Conservation (phyloP, 2,888 invertebrate species). For the Gasteruption jaculator region DNA sequence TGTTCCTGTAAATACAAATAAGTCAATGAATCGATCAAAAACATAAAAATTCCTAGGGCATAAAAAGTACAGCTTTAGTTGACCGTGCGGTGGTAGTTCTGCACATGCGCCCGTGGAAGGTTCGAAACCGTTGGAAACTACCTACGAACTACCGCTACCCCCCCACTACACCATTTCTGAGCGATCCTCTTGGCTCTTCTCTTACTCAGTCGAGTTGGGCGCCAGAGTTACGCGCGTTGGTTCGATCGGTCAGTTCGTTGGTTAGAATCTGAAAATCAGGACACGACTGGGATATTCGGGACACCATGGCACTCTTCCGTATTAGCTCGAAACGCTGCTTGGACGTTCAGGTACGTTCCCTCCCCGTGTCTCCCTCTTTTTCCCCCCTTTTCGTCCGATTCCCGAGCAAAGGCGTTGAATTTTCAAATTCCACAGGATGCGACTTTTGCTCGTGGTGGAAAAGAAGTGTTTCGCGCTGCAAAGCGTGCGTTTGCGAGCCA, state of each 20-base stretch:
- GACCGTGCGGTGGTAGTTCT: not conserved
- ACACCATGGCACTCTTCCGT: conserved; percentile 48
- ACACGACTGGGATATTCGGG: conserved; percentile 26
- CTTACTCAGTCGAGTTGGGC: conserved; percentile 45
- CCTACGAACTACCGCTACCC: not conserved
- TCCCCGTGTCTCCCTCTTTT: not conserved
- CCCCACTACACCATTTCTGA: not conserved
- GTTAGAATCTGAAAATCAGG: conserved; percentile 24
- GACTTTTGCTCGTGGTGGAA: too few species aligned
- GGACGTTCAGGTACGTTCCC: conserved; percentile 43
- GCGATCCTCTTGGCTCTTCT: too few species aligned
- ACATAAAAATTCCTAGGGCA: too few species aligned
- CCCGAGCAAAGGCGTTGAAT: too few species aligned
- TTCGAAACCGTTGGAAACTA: conserved; percentile 21
- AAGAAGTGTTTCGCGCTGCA: conserved; percentile 26
- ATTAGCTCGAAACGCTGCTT: conserved; percentile 44
- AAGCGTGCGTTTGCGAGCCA: too few species aligned
- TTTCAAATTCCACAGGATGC: too few species aligned
- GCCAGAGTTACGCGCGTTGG: conserved; percentile 46
- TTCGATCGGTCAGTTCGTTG: conserved; percentile 33
- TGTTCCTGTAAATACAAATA: too few species aligned
- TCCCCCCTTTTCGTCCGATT: too few species aligned
- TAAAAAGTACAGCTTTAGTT: not conserved
- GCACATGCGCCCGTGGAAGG: conserved; percentile 24
- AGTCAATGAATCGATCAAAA: too few species aligned